These are phyloP conservation scores for Morone saxatilis DNA, from an alignment of 2,113 vertebrate genomes.

Conservation along the genomic window DNA sequence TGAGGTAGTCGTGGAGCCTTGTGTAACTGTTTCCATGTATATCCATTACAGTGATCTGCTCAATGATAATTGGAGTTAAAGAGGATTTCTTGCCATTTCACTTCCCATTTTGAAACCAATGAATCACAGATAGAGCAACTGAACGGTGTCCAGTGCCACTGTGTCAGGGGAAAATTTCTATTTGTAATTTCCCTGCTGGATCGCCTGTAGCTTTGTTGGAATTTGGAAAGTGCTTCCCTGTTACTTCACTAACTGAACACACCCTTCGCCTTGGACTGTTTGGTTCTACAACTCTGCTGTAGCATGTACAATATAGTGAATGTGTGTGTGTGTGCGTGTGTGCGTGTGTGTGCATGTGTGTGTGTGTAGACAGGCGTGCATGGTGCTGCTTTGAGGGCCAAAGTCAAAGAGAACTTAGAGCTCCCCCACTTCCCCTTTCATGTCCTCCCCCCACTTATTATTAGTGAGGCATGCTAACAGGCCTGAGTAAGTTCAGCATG, in stretches of 20 bases:
- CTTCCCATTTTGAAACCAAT: constrained; percentile 54
- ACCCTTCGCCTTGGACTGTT: constrained; percentile 10
- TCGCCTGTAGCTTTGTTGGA: constrained; percentile 31
- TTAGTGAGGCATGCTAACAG: constrained; percentile 83
- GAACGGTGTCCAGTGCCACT: background rate
- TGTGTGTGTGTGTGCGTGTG: background rate
- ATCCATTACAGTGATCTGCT: constrained; percentile 60
- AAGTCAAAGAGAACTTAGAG: constrained; percentile 65
- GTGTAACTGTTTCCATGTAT: constrained; percentile 70
- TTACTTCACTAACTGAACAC: constrained; percentile 24
- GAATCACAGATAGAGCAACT: constrained; percentile 49
- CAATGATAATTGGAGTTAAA: constrained; percentile 66
- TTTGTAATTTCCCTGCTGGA: constrained; percentile 30
- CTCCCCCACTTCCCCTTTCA: constrained; percentile 45
- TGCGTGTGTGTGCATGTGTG: constrained; percentile 9
- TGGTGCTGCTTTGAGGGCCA: constrained; percentile 53
- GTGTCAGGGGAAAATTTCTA: background rate
- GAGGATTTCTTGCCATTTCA: constrained; percentile 74
- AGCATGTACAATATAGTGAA: background rate
- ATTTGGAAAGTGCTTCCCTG: constrained; percentile 38
- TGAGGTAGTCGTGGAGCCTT: constrained; percentile 18
- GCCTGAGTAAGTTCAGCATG: constrained; percentile 83
- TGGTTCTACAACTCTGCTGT: background rate
- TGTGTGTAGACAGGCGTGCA: constrained; percentile 10
- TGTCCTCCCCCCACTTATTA: constrained; percentile 70